Evolutionary conservation across 2,888 invertebrate genomes (phyloP).

Genomic region (Epinotia demarniana): DNA sequence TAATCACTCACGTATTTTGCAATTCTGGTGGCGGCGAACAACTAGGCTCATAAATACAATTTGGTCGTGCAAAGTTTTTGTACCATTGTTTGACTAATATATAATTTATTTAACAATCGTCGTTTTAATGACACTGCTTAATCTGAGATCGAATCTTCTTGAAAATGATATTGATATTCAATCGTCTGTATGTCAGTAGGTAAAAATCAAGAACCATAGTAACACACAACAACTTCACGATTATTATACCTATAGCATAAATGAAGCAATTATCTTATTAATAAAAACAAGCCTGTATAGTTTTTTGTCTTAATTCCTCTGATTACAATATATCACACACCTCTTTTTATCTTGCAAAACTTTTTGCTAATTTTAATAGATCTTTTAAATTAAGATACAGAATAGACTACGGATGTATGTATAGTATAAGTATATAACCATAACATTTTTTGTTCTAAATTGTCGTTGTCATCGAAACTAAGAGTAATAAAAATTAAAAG

Average conservation of each 20-base stretch:
- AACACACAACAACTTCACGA: neutral
- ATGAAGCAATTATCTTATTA: slow-evolving; percentile 2
- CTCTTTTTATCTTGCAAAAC: slow-evolving; percentile 11
- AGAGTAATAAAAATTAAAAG: neutral
- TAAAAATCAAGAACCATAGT: neutral
- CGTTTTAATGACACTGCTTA: neutral
- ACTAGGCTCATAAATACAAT: neutral
- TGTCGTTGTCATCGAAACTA: slow-evolving; percentile 7
- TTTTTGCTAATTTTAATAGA: slow-evolving; percentile 19
- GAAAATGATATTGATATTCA: slow-evolving; percentile 1
- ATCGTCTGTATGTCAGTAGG: neutral
- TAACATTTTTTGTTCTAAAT: slow-evolving; percentile 14
- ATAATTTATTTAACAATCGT: slow-evolving; percentile 4
- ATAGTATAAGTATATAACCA: neutral
- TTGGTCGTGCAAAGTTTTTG: no score
- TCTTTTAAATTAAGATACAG: slow-evolving; percentile 7
- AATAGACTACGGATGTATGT: slow-evolving; percentile 13
- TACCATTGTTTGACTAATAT: neutral
- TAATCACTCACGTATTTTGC: neutral
- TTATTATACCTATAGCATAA: neutral
- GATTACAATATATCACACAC: neutral
- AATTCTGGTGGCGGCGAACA: neutral
- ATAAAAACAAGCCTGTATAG: neutral
- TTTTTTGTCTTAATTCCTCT: neutral
- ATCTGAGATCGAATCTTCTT: slow-evolving; percentile 1